Evolutionary conservation across 2,888 invertebrate genomes (phyloP).

Genomic region (Bellardia bayeri): DNA sequence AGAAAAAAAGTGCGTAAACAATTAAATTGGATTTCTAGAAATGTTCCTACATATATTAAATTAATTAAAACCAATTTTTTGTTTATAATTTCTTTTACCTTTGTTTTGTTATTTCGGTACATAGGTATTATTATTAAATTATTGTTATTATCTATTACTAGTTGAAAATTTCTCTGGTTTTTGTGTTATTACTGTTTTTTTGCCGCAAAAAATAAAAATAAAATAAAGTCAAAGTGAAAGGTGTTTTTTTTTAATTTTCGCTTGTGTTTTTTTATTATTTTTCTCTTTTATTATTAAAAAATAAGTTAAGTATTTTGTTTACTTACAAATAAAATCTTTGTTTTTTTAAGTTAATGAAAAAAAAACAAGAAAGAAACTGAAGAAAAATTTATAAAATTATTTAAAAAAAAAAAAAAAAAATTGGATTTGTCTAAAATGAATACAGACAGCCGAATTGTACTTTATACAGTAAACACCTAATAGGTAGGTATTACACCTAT

Average conservation of each 20-base stretch:
- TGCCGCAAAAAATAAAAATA: neutral
- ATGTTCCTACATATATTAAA: neutral
- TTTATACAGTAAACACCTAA: no score
- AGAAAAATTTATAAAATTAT: no score
- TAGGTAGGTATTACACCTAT: no score
- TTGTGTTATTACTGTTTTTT: neutral
- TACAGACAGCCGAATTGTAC: no score
- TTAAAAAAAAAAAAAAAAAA: no score
- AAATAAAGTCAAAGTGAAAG: conserved; percentile 36
- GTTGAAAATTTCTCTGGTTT: neutral
- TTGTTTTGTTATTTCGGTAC: no score
- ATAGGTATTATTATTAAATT: conserved; percentile 4
- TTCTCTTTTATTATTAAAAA: no score
- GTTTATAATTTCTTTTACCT: conserved; percentile 4
- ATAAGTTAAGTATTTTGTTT: no score
- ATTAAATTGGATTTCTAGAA: conserved; percentile 29
- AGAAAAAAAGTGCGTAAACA: conserved; percentile 41
- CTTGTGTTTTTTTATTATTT: neutral
- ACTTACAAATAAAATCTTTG: neutral
- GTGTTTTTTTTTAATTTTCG: conserved; percentile 1
- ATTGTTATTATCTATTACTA: neutral
- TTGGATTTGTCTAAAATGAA: no score
- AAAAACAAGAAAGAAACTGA: no score
- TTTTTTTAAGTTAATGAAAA: no score
- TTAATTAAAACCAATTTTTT: conserved; percentile 17